Base-by-base conservation (phyloP, 1,140 invertebrate species). In the Helicoverpa armigera region DNA sequence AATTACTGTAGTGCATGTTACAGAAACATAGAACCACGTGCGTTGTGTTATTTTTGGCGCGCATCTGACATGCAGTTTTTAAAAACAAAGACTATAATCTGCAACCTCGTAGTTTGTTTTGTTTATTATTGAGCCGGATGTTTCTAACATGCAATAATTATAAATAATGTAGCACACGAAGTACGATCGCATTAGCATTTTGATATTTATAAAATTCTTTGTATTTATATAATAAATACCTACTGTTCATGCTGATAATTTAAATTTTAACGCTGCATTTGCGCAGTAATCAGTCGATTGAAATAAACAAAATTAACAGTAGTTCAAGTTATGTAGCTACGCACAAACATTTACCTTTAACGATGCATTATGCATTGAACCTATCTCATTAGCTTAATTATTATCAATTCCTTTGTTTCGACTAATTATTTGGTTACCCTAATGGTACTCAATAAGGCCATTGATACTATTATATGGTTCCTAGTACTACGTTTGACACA, bases 11-110 rank as follows among this genome's bases (percentile, higher is more conserved):
- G 10, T 50, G 3, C 16, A 50, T 23, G 43, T 61, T 35, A 56
- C 13, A 35, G 43, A 75, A 72, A 65, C 16, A 51, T 70, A 16
- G 16, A 54, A 35, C 69, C 51, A 63, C 54, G 78, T 75, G 61
- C 80, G 80, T 70, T 78, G 70, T 77, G 58, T 85, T 89, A 91
- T 89, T 91, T 90, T 90, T 85, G 88, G 85, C 86, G 86, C 85
- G 79, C 79, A 85, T 85, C 83, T 82, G 81, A 84, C 72, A 85
- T 83, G 82, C 80, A 77, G 29, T 75, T 85, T 85, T 86, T 74
- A 43, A 82, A 79, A 83, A 83, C 83, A 84, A 80, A 63, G 70
- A 72, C 31, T 13, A 12, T 65, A 67, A 51, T 12, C 43, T 1
- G 65, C 43, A 50, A 56, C 31, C 61, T 73, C 56, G 23, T 53